Evolutionary conservation across 2,113 vertebrate species (phyloP).

Genomic region (Castor canadensis): DNA sequence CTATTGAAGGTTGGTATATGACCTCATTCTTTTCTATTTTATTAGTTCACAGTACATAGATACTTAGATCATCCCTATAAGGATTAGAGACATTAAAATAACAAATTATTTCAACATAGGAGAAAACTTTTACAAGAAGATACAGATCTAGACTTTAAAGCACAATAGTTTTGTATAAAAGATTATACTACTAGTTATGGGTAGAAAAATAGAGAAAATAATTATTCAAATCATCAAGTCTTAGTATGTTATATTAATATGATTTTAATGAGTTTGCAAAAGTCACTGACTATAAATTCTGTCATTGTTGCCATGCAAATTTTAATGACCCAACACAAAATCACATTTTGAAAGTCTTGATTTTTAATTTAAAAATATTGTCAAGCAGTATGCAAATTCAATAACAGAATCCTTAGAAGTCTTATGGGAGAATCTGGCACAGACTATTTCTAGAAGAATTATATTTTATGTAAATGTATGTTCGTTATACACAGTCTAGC

Average conservation of each 20-base stretch:
- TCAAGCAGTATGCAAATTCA: conserved; percentile 71
- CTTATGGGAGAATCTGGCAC: conserved; percentile 71
- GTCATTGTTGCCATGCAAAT: conserved; percentile 30
- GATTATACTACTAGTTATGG: conserved; percentile 14
- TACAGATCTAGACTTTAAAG: neutral
- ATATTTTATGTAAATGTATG: conserved; percentile 81
- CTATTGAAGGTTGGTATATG: neutral
- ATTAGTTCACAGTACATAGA: neutral
- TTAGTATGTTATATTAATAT: neutral
- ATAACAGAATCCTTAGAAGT: conserved; percentile 68
- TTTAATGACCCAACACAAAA: conserved; percentile 38
- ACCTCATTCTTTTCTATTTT: neutral
- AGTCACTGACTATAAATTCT: conserved; percentile 3
- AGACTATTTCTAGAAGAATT: conserved; percentile 77
- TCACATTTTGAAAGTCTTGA: conserved; percentile 61
- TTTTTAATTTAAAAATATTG: conserved; percentile 73
- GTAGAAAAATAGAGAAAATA: neutral
- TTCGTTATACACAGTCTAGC: conserved; percentile 75
- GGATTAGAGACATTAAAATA: neutral
- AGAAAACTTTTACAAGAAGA: neutral
- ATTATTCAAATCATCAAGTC: conserved; percentile 13
- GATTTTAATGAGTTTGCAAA: neutral
- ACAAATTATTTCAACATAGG: neutral
- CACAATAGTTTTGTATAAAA: neutral
- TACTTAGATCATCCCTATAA: neutral